Conservation (phyloP, 2,797 vertebrate species). For the Peromyscus melanophrys region DNA sequence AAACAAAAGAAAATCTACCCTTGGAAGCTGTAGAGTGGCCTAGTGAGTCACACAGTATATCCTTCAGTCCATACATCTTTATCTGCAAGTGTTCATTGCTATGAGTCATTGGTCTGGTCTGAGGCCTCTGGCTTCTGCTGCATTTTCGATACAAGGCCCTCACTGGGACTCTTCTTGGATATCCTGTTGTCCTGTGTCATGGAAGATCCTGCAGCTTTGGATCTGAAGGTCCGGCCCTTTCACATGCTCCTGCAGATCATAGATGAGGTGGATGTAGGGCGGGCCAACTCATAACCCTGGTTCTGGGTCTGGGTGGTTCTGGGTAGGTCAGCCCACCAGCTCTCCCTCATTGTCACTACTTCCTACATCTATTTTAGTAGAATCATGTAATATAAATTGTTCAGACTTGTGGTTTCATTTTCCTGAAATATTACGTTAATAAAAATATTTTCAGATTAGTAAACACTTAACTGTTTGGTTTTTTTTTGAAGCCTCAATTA, state of each 20-base stretch:
- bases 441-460: not conserved
- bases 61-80: not conserved
- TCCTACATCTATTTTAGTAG: slow-evolving; percentile 1
- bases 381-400: not conserved
- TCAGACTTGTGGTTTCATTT: not conserved
- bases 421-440: not conserved
- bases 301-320: not conserved
- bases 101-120: not conserved
- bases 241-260: not conserved
- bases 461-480: not conserved
- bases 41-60: not conserved
- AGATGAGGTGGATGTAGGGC: not conserved
- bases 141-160: not conserved
- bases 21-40: not conserved
- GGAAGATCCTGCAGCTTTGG: not conserved
- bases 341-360: not conserved
- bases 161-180: not conserved
- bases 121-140: not conserved
- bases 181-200: not conserved
- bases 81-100: not conserved
- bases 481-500: slow-evolving; percentile 73
- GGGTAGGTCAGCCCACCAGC: not conserved
- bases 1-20: too few relatives aligned
- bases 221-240: not conserved
- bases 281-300: not conserved